Base-by-base conservation (phyloP, 2,888 invertebrate species). In the Meiosimyza platycephala region DNA sequence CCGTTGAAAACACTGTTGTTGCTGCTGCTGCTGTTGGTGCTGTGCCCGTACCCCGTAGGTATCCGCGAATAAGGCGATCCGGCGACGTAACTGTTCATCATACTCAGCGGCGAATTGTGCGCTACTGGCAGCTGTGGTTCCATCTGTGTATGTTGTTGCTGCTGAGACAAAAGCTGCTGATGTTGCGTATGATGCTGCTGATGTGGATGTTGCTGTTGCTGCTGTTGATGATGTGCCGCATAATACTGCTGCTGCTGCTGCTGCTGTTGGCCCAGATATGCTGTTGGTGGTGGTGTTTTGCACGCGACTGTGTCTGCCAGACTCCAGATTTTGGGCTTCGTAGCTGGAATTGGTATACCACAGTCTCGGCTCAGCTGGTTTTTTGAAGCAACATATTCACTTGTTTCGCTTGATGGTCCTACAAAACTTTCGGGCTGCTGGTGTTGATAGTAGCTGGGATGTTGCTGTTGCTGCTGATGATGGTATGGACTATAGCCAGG, bases 311-410 rank as follows among this genome's bases (percentile, higher is more conserved):
- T 96, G 87, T 96, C 96, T 75, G 96, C 96, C 83, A 96, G 88
- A 67, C 96, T 96, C 97, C 96, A 97, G 84, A 97, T 97, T 90
- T 96, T 97, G 79, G 96, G 96, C 87, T 96, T 97, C 79, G 95
- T 94, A 73, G 95, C 95, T 74, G 95, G 95, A 81, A 95, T 92
- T 66, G 95, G 95, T 69, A 95, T 93, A 62, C 95, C 95, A 87
- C 95, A 95, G 84, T 95, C 95, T 74, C 92, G 91, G 76, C 91
- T 89, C 81, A 90, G 89, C 83, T 89, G 87, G 86, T 86, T 87
- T 88, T 87, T 90, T 87, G 87, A 81, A 80, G 83, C 85, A 86
- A 77, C 89, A 73, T 89, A 85, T 79, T 90, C 90, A 79, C 90
- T 90, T 79, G 89, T 90, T 76, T 89, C 89, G 78, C 75, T 76